Conservation (phyloP, 1,140 invertebrate species). For the Tetragnatha versicolor region DNA sequence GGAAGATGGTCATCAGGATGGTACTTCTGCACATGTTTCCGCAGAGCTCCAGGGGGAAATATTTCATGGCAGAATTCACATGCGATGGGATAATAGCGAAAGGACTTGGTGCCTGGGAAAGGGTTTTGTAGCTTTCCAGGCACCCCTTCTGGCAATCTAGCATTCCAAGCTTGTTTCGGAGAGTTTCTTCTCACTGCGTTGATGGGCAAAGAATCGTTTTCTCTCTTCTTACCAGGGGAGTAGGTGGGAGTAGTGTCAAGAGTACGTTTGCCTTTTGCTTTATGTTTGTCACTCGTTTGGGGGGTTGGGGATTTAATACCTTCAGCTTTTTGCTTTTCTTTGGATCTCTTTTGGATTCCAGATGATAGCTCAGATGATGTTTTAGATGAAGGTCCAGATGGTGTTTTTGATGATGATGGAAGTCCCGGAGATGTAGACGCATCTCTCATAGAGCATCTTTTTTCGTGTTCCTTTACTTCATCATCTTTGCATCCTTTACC, state of each 20-base stretch:
- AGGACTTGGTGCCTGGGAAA: background rate
- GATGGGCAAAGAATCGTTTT: background rate
- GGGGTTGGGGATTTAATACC: background rate
- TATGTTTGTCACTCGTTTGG: background rate
- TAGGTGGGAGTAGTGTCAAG: background rate
- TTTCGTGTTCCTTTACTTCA: slow-evolving; percentile 13
- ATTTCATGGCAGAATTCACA: slow-evolving; percentile 35
- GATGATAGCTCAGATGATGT: background rate
- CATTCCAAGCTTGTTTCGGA: slow-evolving; percentile 23
- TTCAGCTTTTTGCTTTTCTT: background rate
- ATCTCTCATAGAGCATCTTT: background rate
- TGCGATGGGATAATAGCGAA: slow-evolving; percentile 23
- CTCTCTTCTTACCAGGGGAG: no score
- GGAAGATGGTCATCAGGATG: background rate
- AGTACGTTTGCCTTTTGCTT: background rate
- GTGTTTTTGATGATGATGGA: background rate
- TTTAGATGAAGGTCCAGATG: background rate
- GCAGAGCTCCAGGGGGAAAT: slow-evolving; percentile 7
- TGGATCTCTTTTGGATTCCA: background rate
- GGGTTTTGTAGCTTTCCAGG: background rate
- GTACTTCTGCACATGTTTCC: slow-evolving; percentile 4
- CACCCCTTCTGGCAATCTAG: background rate
- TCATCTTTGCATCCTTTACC: background rate
- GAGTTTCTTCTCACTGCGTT: background rate
- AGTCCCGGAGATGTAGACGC: background rate